Base-by-base conservation (phyloP, 2,797 vertebrate genomes). In the Lates japonicus region DNA sequence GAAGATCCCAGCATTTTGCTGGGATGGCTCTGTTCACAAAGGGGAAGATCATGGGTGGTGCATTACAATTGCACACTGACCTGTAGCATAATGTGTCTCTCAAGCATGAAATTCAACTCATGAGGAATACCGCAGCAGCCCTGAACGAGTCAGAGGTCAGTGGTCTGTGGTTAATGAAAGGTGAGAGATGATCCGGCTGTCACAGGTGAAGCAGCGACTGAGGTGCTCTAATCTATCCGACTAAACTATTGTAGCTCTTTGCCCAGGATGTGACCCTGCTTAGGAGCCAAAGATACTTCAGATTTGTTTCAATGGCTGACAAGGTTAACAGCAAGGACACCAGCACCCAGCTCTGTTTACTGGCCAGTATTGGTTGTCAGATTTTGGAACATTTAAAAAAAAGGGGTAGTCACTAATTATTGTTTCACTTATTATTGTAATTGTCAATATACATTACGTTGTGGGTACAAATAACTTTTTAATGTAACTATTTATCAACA, bases 1-100 rank as follows among this genome's bases (percentile, higher is more conserved):
- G 88, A 93, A 81, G 85, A 82, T 90, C 63, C 60, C 64, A 73
- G 55, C 71, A 83, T 84, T 87, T 84, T 20, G 25, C 78, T 71
- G 77, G 62, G 62, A 78, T 31, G 71, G 29, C 55, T 87, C 37
- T 35, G 80, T 52, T 82, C 58, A 76, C 57, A 80, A 55, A 37
- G 46, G 25, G 61, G 55, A 64, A 5, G 76, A 42, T 33, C 10
- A 20, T 57, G 77, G 55, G 44, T 8, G 7, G 20, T 54, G 74
- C 11, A 25, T 82, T 81, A 63, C 80, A 67, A 84, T 65, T 79
- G 87, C 67, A 70, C 66, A 33, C 61, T 82, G 78, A 84, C 82
- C 74, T 79, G 65, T 22, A 71, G 68, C 68, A 17, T 16, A 70
- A 74, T 75, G 76, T 39, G 70, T 46, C 75, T 70, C 72, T 83